Evolutionary conservation across 2,888 invertebrate species (phyloP).

Genomic region (Anorthoa munda): DNA sequence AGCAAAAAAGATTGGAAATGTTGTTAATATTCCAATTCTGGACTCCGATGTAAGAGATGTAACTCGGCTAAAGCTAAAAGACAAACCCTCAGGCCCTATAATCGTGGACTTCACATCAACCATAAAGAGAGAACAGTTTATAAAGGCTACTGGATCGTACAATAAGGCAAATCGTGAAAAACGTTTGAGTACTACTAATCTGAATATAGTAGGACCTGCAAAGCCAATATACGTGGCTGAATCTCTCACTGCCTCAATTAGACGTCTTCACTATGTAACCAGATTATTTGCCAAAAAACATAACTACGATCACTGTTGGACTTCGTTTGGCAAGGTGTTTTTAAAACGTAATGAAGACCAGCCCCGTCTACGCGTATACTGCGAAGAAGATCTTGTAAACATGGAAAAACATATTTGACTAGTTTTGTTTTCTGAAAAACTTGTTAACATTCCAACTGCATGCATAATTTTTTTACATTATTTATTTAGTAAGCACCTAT

Average conservation of each 20-base stretch:
- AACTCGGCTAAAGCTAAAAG: conserved; percentile 17
- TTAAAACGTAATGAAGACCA: neutral
- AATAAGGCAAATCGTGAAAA: conserved; percentile 11
- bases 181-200: conserved; percentile 11
- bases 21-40: conserved; percentile 18
- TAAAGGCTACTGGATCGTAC: conserved; percentile 10
- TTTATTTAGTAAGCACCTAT: too few relatives aligned
- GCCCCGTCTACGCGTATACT: too few relatives aligned
- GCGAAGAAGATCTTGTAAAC: too few relatives aligned
- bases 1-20: conserved; percentile 20
- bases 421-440: too few relatives aligned
- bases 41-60: conserved; percentile 31
- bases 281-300: conserved; percentile 28
- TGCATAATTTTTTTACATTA: too few relatives aligned
- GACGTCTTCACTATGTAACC: conserved; percentile 12
- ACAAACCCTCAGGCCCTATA: conserved; percentile 21
- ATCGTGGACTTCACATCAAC: conserved; percentile 27
- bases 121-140: conserved; percentile 20
- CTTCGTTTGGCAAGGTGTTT: conserved; percentile 27
- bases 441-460: too few relatives aligned
- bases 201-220: conserved; percentile 17
- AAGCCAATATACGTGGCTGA: conserved; percentile 30
- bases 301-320: conserved; percentile 25
- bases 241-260: conserved; percentile 17
- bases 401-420: too few relatives aligned